Conservation (phyloP, 2,888 invertebrate species). For the Sicus ferrugineus region DNA sequence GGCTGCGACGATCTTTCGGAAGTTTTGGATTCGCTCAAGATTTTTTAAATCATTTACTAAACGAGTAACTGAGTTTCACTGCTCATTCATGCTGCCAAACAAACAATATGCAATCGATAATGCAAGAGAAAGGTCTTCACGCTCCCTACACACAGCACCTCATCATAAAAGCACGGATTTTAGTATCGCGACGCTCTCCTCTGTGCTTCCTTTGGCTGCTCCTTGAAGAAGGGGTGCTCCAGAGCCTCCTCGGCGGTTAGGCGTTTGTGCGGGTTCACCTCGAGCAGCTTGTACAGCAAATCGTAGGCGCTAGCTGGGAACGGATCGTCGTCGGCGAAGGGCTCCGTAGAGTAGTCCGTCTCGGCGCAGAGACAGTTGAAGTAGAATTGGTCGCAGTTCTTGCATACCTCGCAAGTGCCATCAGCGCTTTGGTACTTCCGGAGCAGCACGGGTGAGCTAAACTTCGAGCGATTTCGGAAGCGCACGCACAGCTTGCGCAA, state of each 20-base stretch:
- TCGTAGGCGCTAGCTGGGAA: constrained; percentile 80
- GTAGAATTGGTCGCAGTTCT: constrained; percentile 62
- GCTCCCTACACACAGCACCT: background rate
- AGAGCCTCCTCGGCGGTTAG: constrained; percentile 79
- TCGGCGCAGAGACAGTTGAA: constrained; percentile 64
- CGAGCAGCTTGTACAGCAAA: constrained; percentile 75
- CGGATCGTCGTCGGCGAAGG: constrained; percentile 55
- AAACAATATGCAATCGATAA: background rate
- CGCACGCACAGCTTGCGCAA: constrained; percentile 65
- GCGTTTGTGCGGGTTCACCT: constrained; percentile 79
- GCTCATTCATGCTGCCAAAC: background rate
- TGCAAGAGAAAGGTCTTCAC: background rate
- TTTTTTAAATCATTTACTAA: background rate
- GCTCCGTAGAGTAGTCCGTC: constrained; percentile 52
- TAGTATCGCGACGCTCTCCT: constrained; percentile 15
- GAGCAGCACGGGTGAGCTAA: constrained; percentile 54
- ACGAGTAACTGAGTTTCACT: background rate
- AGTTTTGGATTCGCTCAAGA: background rate
- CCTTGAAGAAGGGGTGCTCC: constrained; percentile 75
- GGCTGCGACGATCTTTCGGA: background rate
- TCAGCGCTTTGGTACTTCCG: constrained; percentile 52
- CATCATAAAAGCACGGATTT: background rate
- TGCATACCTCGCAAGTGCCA: constrained; percentile 57
- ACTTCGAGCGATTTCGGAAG: constrained; percentile 60
- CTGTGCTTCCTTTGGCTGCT: constrained; percentile 15